Percentiles rank a stretch among this genome's conserved stretches.
Evolutionary conservation across 2,113 vertebrate species (phyloP).

Genomic region (Spilogale gracilis): DNA sequence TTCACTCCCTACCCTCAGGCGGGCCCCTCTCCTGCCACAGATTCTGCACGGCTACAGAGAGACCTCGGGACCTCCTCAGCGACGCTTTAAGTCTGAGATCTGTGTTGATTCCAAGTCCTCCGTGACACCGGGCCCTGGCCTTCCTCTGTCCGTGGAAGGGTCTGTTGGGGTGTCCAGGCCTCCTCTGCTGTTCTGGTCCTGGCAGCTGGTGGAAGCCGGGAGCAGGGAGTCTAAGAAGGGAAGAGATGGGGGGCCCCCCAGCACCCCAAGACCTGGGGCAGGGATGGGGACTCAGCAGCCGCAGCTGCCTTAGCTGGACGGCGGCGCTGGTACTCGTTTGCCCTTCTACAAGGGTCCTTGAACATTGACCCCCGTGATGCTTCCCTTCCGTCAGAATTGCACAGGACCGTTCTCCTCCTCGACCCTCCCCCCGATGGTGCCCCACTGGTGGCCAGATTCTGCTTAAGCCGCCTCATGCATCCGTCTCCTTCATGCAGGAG

Average conservation of each 20-base stretch:
- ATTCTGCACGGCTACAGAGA: background rate
- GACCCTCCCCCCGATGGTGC: too few species aligned
- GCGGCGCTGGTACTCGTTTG: background rate
- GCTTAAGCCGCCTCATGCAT: background rate
- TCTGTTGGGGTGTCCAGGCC: background rate
- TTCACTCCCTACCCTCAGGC: background rate
- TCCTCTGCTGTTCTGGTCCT: background rate
- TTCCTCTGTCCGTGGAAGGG: background rate
- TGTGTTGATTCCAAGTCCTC: background rate
- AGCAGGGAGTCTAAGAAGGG: background rate
- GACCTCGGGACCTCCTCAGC: background rate
- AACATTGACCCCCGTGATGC: background rate
- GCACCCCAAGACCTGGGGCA: background rate
- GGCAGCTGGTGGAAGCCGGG: background rate
- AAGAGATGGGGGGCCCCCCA: background rate
- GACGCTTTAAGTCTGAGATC: background rate
- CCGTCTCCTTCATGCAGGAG: background rate
- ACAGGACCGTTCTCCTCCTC: background rate
- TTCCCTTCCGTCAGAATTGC: background rate
- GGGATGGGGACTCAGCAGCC: background rate
- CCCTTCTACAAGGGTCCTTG: background rate
- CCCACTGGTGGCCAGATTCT: background rate
- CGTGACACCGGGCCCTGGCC: background rate
- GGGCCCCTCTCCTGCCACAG: background rate
- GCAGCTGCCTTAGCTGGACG: background rate